Percentiles rank a stretch among this genome's conserved stretches.
These are phyloP conservation scores for Aphelenchoides avenae DNA, from an alignment of 1,140 invertebrate genomes.

Conservation along the genomic window DNA sequence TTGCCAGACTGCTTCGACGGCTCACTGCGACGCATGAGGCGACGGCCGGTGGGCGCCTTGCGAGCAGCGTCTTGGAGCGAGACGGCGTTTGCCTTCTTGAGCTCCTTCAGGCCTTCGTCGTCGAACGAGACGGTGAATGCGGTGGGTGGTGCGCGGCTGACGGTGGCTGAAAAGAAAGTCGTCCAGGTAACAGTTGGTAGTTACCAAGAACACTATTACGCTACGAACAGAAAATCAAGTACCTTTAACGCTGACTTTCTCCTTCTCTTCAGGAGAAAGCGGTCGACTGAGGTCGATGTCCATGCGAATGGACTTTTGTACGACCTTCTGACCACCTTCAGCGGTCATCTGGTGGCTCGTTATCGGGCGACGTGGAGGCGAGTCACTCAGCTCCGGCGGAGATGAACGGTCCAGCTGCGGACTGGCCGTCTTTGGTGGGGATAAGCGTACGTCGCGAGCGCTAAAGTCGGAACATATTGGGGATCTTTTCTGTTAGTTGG, in stretches of 20 bases:
- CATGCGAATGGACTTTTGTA: conserved; percentile 41
- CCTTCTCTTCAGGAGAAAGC: conserved; percentile 4
- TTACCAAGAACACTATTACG: background rate
- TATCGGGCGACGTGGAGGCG: too few species aligned
- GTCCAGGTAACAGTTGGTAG: background rate
- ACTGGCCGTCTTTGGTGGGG: too few species aligned
- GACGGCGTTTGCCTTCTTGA: conserved; percentile 5
- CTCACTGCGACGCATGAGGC: conserved; percentile 19
- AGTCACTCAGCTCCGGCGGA: too few species aligned
- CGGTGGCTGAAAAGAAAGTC: conserved; percentile 14
- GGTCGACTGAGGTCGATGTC: conserved; percentile 38
- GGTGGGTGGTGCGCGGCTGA: conserved; percentile 32
- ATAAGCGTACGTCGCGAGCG: too few species aligned
- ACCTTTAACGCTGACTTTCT: conserved; percentile 15
- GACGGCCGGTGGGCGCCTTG: conserved; percentile 30
- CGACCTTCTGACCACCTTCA: too few species aligned
- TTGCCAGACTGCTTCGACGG: background rate
- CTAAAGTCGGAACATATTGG: too few species aligned
- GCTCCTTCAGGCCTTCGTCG: conserved; percentile 9
- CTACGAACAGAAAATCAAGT: background rate
- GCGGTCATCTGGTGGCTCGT: too few species aligned
- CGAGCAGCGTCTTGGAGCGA: conserved; percentile 37
- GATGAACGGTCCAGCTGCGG: too few species aligned
- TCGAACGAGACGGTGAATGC: conserved; percentile 44
- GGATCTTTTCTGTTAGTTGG: too few species aligned